A percentile compares a stretch with the other conserved stretches of the same genome.
phyloP scores from a whole-genome alignment of 1,140 invertebrate genomes.

The Tetragnatha versicolor region DNA sequence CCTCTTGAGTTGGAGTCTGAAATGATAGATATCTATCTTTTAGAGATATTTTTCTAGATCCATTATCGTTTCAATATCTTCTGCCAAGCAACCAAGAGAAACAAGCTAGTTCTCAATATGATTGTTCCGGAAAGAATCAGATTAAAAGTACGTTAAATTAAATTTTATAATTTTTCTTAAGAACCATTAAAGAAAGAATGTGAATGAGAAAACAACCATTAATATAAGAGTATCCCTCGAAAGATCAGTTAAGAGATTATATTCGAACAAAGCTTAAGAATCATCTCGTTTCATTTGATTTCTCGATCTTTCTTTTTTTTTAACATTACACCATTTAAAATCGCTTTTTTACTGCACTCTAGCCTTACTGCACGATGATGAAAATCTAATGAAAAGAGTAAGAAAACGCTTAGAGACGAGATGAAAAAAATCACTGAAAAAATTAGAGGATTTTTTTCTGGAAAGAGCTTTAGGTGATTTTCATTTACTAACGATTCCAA shows the following conservation, averaged over 20 bases:
- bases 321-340: constrained; percentile 7
- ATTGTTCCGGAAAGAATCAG: constrained; percentile 14
- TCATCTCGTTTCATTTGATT: constrained; percentile 35
- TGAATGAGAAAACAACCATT: constrained; percentile 40
- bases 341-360: background rate
- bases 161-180: constrained; percentile 32
- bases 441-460: background rate
- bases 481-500: constrained; percentile 44
- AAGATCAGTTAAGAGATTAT: constrained; percentile 39
- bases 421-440: background rate
- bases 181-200: constrained; percentile 27
- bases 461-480: constrained; percentile 32
- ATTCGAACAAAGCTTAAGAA: constrained; percentile 25
- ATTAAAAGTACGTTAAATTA: constrained; percentile 42
- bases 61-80: constrained; percentile 38
- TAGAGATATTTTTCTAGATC: too few relatives aligned
- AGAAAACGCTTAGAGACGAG: constrained; percentile 8
- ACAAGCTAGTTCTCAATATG: constrained; percentile 26
- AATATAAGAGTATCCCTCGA: constrained; percentile 34
- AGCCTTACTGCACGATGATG: constrained; percentile 11
- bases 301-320: constrained; percentile 37
- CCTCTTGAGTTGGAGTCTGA: too few relatives aligned
- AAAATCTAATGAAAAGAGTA: constrained; percentile 41
- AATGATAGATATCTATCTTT: too few relatives aligned
- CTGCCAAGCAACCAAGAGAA: constrained; percentile 4